These are phyloP conservation scores for Aphodius granarius DNA, from an alignment of 2,888 invertebrate genomes.

Conservation along the genomic window DNA sequence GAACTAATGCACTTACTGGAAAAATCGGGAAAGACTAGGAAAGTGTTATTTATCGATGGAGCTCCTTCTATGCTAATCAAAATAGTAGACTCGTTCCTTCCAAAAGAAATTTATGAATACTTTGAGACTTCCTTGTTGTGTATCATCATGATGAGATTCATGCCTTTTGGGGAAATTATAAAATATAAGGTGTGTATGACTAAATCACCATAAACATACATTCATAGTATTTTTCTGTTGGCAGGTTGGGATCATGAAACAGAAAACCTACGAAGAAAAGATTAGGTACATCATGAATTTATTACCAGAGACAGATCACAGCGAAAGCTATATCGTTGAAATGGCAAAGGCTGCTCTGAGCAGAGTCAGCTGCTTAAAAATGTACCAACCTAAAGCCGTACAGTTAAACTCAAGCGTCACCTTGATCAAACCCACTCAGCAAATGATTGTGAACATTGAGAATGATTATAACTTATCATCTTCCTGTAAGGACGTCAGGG, in stretches of 20 bases:
- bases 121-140: constrained; percentile 60
- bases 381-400: constrained; percentile 51
- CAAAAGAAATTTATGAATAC: constrained; percentile 52
- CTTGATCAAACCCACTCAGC: constrained; percentile 66
- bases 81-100: constrained; percentile 53
- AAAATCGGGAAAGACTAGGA: constrained; percentile 60
- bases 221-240: neutral
- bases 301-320: constrained; percentile 45
- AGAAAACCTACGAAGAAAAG: constrained; percentile 17
- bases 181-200: constrained; percentile 23
- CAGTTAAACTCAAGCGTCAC: constrained; percentile 60
- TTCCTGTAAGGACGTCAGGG: constrained; percentile 60
- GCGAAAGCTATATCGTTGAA: constrained; percentile 50
- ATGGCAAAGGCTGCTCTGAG: constrained; percentile 56
- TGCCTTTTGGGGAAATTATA: constrained; percentile 23
- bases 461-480: constrained; percentile 68
- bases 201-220: neutral
- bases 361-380: constrained; percentile 59
- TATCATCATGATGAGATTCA: constrained; percentile 53
- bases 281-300: constrained; percentile 10
- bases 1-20: constrained; percentile 75
- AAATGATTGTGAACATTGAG: constrained; percentile 57
- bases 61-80: constrained; percentile 66
- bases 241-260: constrained; percentile 7
- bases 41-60: constrained; percentile 76